Evolutionary conservation across 2,113 vertebrate species (phyloP).

Genomic region (Xerus inauris): DNA sequence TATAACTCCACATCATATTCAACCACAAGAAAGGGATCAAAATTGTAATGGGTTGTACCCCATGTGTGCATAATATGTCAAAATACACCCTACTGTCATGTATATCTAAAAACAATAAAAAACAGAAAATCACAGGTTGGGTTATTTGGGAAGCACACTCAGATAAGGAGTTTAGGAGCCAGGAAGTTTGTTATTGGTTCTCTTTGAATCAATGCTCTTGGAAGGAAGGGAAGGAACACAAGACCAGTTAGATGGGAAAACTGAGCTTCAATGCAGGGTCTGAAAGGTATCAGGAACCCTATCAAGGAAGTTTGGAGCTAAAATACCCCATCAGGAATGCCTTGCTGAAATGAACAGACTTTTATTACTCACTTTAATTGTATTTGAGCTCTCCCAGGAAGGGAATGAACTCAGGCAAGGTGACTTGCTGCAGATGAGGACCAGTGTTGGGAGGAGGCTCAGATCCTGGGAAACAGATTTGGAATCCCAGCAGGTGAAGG

Average conservation of each 20-base stretch:
- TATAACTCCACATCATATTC: no score
- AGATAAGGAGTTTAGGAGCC: background rate
- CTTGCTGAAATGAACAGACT: background rate
- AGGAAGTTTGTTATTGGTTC: background rate
- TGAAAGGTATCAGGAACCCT: background rate
- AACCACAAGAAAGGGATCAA: no score
- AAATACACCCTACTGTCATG: no score
- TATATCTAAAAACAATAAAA: no score
- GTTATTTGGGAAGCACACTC: background rate
- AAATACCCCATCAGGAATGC: background rate
- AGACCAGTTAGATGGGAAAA: background rate
- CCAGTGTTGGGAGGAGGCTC: no score
- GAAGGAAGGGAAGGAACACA: background rate
- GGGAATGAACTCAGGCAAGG: background rate
- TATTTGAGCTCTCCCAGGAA: background rate
- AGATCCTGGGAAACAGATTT: no score
- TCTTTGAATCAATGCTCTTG: background rate
- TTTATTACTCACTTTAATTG: background rate
- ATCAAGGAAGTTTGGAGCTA: no score
- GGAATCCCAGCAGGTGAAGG: no score
- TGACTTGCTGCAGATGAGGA: background rate
- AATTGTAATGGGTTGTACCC: no score
- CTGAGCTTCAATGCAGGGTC: background rate
- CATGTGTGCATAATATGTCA: no score
- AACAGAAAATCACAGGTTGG: background rate